These are phyloP conservation scores for Sphaerodactylus townsendi DNA, from an alignment of 2,113 vertebrate genomes.

Conservation along the genomic window DNA sequence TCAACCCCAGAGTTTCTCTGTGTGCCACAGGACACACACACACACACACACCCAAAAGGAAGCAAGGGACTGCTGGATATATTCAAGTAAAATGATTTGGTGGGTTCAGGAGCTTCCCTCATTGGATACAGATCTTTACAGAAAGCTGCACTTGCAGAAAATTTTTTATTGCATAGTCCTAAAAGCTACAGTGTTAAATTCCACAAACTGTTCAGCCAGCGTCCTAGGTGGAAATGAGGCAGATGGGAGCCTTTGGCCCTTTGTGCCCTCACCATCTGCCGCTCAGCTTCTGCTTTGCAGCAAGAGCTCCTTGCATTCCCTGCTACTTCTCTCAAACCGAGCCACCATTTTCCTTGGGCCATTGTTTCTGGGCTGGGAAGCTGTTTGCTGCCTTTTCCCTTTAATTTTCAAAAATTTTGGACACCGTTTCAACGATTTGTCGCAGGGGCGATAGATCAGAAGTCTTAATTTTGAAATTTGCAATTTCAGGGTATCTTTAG, in stretches of 20 bases:
- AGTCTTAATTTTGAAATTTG: too few species aligned
- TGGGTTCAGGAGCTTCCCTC: background rate
- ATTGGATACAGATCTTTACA: background rate
- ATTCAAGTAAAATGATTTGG: rapidly evolving
- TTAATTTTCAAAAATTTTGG: too few species aligned
- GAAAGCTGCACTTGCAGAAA: background rate
- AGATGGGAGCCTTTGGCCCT: background rate
- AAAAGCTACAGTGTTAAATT: background rate
- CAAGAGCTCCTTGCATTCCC: too few species aligned
- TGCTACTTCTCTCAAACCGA: too few species aligned
- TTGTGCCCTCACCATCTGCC: background rate
- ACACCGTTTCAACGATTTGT: too few species aligned
- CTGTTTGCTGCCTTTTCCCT: too few species aligned
- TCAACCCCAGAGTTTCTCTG: background rate
- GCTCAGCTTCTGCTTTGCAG: too few species aligned
- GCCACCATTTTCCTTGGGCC: too few species aligned
- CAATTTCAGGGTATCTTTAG: too few species aligned
- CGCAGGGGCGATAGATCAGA: too few species aligned
- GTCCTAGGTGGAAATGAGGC: background rate
- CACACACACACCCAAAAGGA: too few species aligned
- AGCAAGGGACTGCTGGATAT: background rate
- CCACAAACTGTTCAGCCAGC: background rate
- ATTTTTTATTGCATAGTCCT: background rate
- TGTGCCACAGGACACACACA: rapidly evolving
- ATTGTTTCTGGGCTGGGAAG: too few species aligned